Base-by-base conservation (phyloP, 2,888 invertebrate species). In the Troides oblongomaculatus region DNA sequence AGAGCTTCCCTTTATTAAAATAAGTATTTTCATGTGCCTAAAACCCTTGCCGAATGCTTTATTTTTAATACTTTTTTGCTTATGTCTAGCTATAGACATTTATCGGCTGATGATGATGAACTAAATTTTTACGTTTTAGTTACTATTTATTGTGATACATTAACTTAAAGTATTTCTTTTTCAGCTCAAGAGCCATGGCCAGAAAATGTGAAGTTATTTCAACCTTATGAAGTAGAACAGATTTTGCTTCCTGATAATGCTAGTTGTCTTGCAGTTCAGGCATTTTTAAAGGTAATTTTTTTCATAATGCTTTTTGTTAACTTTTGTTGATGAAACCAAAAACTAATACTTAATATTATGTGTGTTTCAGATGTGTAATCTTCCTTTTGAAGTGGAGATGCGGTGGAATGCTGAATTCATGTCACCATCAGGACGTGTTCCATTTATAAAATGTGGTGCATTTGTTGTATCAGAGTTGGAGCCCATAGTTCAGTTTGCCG, bases 361-460 rank as follows among this genome's bases (percentile, higher is more conserved):
- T 39, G 7, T 39, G 36, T 74, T 76, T 0, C 81, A 93, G 93
- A 99, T 99, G 97, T 97, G 97, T 82, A 95, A 95, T 68, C 93
- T 99, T 0, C 95, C 96, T 0, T 98, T 96, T 84, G 94, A 94
- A 77, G 95, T 98, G 7, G 96, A 97, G 75, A 95, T 96, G 78
- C 93, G 96, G 73, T 95, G 96, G 78, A 99, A 99, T 92, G 99
- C 99, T 0, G 98, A 99, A 82, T 97, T 96, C 82, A 99, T 99
- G 97, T 99, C 99, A 0, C 99, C 99, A 0, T 96, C 97, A 7
- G 98, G 98, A 0, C 95, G 96, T 76, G 95, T 99, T 0, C 99
- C 99, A 0, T 98, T 99, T 80, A 95, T 99, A 69, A 96, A 96
- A 81, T 97, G 97, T 75, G 98, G 98, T 0, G 95, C 96, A 0